Conservation (phyloP, 2,888 invertebrate species). For the Brachypterus glaber region DNA sequence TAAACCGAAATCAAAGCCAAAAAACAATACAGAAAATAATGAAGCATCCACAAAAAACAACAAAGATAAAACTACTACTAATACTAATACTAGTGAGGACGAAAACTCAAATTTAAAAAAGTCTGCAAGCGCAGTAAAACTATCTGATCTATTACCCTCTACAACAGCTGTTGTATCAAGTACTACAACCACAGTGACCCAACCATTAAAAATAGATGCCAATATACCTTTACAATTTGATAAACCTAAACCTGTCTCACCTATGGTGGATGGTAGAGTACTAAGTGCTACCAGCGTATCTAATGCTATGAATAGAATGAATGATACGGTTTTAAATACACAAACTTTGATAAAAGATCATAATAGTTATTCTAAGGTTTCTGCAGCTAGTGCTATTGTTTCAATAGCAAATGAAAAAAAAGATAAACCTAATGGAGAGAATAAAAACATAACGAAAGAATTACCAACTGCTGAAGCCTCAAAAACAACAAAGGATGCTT, state of each 20-base stretch:
- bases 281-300: slow-evolving; percentile 39
- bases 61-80: slow-evolving; percentile 9
- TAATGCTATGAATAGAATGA: slow-evolving; percentile 39
- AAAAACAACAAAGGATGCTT: slow-evolving; percentile 2
- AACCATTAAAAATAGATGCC: slow-evolving; percentile 38
- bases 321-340: slow-evolving; percentile 37
- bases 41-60: slow-evolving; percentile 10
- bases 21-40: slow-evolving; percentile 11
- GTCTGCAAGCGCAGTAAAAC: slow-evolving; percentile 15
- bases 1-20: no score
- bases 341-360: slow-evolving; percentile 37
- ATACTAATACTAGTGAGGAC: slow-evolving; percentile 9
- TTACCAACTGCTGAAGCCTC: slow-evolving; percentile 22
- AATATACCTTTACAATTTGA: slow-evolving; percentile 28
- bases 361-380: slow-evolving; percentile 26
- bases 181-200: slow-evolving; percentile 37
- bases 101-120: slow-evolving; percentile 10
- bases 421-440: slow-evolving; percentile 19
- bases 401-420: slow-evolving; percentile 22
- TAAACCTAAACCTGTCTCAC: slow-evolving; percentile 24
- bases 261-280: slow-evolving; percentile 33
- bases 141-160: slow-evolving; percentile 27
- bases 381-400: slow-evolving; percentile 25
- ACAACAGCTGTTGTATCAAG: slow-evolving; percentile 36
- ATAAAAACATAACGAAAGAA: slow-evolving; percentile 24